Percentiles rank a stretch among this genome's conserved stretches.
phyloP scores from a whole-genome alignment of 2,113 vertebrate genomes.

The Percopsis transmontana region DNA sequence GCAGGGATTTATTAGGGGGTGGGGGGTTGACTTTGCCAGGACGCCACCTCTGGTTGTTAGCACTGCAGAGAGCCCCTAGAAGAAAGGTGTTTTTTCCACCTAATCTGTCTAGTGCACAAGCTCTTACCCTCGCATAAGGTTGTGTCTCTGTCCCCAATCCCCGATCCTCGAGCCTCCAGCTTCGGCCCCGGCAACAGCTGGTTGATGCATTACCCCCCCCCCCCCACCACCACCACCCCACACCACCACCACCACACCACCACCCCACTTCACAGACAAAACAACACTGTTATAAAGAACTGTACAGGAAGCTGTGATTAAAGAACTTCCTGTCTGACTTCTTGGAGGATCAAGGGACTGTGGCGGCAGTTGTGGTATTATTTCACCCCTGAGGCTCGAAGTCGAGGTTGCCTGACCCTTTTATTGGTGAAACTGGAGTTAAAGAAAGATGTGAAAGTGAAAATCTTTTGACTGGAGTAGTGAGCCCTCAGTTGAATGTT shows the following conservation, averaged over 20 bases:
- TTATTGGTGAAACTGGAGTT: constrained; percentile 39
- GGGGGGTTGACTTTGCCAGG: too few species aligned
- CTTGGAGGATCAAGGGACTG: constrained; percentile 43
- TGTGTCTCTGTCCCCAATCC: too few species aligned
- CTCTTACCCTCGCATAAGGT: too few species aligned
- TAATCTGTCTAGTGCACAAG: too few species aligned
- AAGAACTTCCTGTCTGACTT: constrained; percentile 74
- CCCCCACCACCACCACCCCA: not conserved
- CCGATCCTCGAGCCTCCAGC: too few species aligned
- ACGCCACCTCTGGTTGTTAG: too few species aligned
- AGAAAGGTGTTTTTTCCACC: too few species aligned
- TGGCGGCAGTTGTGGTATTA: constrained; percentile 20
- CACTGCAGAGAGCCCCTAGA: too few species aligned
- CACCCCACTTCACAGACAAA: constrained; percentile 58
- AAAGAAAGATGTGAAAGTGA: not conserved
- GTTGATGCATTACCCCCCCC: constrained; percentile 41
- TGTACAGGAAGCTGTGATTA: constrained; percentile 70
- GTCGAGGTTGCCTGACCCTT: constrained; percentile 22
- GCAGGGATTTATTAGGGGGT: too few species aligned
- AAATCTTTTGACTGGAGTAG: too few species aligned
- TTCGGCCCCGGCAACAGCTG: constrained; percentile 57
- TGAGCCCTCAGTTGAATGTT: too few species aligned
- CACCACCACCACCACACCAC: not conserved
- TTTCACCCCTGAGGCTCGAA: constrained; percentile 38
- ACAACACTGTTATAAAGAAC: constrained; percentile 48